phyloP scores from a whole-genome alignment of 2,113 vertebrate species.

The Poeciliopsis prolifica region DNA sequence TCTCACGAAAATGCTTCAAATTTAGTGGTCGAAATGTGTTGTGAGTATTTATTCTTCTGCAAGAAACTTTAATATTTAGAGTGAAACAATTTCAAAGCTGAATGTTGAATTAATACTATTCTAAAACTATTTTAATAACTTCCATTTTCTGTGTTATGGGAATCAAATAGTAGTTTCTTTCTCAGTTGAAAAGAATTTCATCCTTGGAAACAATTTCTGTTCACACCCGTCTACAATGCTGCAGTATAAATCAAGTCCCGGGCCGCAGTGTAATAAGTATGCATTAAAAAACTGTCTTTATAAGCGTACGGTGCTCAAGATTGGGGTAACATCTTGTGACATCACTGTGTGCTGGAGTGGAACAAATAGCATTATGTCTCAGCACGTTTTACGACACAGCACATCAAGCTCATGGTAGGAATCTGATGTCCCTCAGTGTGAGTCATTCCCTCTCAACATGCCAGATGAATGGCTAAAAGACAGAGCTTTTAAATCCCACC shows the following conservation, averaged over 20 bases:
- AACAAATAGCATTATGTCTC: constrained; percentile 74
- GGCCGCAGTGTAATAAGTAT: constrained; percentile 66
- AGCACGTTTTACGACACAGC: constrained; percentile 67
- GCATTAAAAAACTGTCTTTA: constrained; percentile 66
- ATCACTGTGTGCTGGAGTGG: constrained; percentile 64
- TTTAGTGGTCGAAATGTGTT: not conserved
- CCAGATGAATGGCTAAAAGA: constrained; percentile 48
- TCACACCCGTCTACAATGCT: constrained; percentile 40
- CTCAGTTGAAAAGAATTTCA: constrained; percentile 44
- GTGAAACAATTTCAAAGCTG: not conserved
- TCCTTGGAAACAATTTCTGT: constrained; percentile 51
- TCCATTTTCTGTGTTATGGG: constrained; percentile 19
- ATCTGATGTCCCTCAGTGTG: constrained; percentile 48
- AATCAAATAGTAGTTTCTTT: constrained; percentile 55
- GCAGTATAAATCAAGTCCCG: constrained; percentile 66
- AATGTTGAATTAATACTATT: not conserved
- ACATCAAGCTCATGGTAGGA: constrained; percentile 73
- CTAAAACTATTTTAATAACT: constrained; percentile 1
- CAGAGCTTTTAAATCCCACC: constrained; percentile 62
- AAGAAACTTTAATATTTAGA: not conserved
- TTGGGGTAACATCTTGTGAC: constrained; percentile 66
- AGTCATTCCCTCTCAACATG: constrained; percentile 41
- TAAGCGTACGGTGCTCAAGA: constrained; percentile 50
- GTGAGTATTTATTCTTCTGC: too few relatives aligned
- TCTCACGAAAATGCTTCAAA: not conserved